A percentile compares a stretch with the other conserved stretches of the same genome.
These are phyloP conservation scores for Lamellibrachia columna DNA, from an alignment of 2,888 invertebrate genomes.

Conservation along the genomic window DNA sequence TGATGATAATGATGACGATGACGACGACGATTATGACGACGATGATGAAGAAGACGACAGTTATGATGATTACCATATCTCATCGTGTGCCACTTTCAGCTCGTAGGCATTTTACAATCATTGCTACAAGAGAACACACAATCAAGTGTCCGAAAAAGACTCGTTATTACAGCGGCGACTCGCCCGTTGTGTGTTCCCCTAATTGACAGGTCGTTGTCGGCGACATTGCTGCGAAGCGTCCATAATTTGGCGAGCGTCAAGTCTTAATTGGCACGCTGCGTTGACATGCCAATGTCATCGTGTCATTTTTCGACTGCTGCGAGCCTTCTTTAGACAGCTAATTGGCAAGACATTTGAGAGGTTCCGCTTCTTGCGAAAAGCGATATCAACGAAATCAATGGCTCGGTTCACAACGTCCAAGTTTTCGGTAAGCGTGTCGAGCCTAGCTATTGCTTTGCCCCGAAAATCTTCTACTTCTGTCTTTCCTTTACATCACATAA, in stretches of 20 bases:
- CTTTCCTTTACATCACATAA: background rate
- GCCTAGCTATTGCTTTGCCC: background rate
- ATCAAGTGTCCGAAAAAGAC: background rate
- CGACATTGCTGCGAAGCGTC: background rate
- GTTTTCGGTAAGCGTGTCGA: background rate
- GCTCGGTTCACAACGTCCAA: background rate
- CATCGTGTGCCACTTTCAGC: background rate
- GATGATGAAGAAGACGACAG: too few species aligned
- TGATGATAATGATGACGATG: too few species aligned
- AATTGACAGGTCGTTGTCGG: slow-evolving; percentile 11
- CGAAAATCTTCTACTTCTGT: background rate
- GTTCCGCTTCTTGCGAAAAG: background rate
- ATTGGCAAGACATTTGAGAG: background rate
- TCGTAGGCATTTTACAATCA: background rate
- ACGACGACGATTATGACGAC: too few species aligned
- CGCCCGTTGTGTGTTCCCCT: background rate
- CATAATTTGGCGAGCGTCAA: slow-evolving; percentile 3
- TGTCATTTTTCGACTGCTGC: slow-evolving; percentile 5
- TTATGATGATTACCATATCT: too few species aligned
- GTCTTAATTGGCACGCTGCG: background rate
- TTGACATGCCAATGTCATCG: background rate
- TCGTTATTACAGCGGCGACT: background rate
- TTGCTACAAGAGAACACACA: background rate
- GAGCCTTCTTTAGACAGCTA: background rate
- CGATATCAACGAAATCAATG: background rate